phyloP scores from a whole-genome alignment of 1,140 invertebrate genomes.

The Nasonia longicornis region DNA sequence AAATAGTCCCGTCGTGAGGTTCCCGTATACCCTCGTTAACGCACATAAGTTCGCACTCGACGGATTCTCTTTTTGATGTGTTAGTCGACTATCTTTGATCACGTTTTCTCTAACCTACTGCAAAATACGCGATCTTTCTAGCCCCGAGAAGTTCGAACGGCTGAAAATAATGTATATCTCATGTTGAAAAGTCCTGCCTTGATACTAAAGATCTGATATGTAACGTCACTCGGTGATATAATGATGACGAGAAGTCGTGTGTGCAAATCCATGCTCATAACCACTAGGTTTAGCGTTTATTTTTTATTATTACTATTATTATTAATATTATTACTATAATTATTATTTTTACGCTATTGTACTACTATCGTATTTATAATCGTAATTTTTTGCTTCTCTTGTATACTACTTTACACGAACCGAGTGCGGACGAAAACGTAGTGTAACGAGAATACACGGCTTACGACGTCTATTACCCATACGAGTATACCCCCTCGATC shows the following conservation, averaged over 20 bases:
- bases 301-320: constrained; percentile 12
- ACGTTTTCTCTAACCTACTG: constrained; percentile 5
- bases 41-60: constrained; percentile 21
- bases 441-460: neutral
- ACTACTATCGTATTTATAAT: neutral
- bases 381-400: neutral
- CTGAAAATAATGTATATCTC: neutral
- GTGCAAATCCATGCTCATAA: constrained; percentile 30
- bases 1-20: constrained; percentile 10
- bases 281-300: constrained; percentile 30
- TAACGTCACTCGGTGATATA: constrained; percentile 33
- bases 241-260: constrained; percentile 17
- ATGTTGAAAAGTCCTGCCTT: constrained; percentile 36
- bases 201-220: constrained; percentile 44
- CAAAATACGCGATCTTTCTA: constrained; percentile 3
- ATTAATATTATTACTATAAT: neutral
- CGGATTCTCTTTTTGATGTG: neutral
- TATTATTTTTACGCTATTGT: constrained; percentile 7
- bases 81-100: neutral
- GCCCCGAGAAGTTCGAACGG: neutral
- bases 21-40: neutral
- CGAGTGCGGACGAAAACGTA: constrained; percentile 1
- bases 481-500: constrained; percentile 2
- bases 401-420: neutral
- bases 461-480: neutral